These are phyloP conservation scores for Oreochromis tanganicae DNA, from an alignment of 2,113 vertebrate genomes.

Conservation along the genomic window DNA sequence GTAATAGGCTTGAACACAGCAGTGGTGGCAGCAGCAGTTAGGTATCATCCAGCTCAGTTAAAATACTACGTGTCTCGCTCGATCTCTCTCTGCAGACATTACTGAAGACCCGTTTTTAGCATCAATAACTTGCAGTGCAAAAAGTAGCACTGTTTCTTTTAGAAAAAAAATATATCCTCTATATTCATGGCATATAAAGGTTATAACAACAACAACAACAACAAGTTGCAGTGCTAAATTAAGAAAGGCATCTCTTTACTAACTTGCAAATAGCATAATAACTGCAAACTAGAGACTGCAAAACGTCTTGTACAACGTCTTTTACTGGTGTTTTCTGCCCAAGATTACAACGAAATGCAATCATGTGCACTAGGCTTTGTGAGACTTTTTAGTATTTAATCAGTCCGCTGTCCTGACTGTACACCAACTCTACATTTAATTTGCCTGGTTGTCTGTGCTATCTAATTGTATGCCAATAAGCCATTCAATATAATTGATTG, in stretches of 20 bases:
- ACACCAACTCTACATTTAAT: background rate
- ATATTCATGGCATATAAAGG: background rate
- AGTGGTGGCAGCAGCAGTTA: background rate
- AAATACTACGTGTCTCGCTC: background rate
- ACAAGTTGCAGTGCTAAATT: background rate
- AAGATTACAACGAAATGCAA: background rate
- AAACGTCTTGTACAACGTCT: too few species aligned
- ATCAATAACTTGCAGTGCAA: background rate
- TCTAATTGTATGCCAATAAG: background rate
- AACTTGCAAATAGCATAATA: background rate
- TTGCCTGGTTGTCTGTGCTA: background rate
- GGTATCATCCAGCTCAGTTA: background rate
- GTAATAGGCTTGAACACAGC: slow-evolving; percentile 49
- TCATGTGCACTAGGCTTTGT: background rate
- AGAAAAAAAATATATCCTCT: background rate
- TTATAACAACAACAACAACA: background rate
- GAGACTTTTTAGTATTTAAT: background rate
- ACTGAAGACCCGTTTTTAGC: background rate
- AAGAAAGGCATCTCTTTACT: background rate
- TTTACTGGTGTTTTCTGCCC: background rate
- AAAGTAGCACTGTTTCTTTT: background rate
- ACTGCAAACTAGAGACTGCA: background rate
- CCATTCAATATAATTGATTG: background rate
- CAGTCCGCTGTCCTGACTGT: background rate
- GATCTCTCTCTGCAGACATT: background rate